Base-by-base conservation (phyloP, 2,888 invertebrate species). In the Xanthorhoe designata region DNA sequence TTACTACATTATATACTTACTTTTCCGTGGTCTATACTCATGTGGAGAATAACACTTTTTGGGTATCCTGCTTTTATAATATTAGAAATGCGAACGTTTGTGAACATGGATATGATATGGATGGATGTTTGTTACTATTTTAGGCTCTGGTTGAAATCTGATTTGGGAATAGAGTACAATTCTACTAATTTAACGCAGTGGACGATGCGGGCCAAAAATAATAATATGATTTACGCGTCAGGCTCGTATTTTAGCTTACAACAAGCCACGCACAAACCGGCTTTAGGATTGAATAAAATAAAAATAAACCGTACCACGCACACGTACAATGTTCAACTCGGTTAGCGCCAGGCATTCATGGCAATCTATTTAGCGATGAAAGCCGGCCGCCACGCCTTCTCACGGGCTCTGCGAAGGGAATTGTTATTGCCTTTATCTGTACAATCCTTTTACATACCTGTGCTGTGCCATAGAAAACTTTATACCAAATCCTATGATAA, bases 261-360 rank as follows among this genome's bases (percentile, higher is more conserved):
- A 54, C 19, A 38, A 24, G 38, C 50, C 6, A 50, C 50, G 50
- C 50, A 38, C 50, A 35, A 38, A 59, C 59, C 35, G 50, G 50
- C 29, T 62, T 32, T 24, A 56, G 29, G 29, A 54, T 38, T 15
- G 24, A 42, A 55, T 50, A 50, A 51, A 51, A 42, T 56, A 53
- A 64, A 58, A 58, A 63, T 63, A 57, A 57, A 42, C 42, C 51
- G 13, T 42, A 32, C 49, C 54, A 56, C 54, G 29, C 62, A 51
- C 63, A 51, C 50, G 38, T 50, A n/a, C 15, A 47, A 57, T 47
- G 63, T 47, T 53, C 53, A 38, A 32, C 42, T 19, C 52, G 15
- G 24, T 42, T 57, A 63, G 51, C 57, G 57, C 47, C 58, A 53
- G 32, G 53, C 53, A 50, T 32, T n/a, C 50, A 17, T 29, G 53